Base-by-base conservation (phyloP, 2,797 vertebrate species). In the Tragelaphus eurycerus region DNA sequence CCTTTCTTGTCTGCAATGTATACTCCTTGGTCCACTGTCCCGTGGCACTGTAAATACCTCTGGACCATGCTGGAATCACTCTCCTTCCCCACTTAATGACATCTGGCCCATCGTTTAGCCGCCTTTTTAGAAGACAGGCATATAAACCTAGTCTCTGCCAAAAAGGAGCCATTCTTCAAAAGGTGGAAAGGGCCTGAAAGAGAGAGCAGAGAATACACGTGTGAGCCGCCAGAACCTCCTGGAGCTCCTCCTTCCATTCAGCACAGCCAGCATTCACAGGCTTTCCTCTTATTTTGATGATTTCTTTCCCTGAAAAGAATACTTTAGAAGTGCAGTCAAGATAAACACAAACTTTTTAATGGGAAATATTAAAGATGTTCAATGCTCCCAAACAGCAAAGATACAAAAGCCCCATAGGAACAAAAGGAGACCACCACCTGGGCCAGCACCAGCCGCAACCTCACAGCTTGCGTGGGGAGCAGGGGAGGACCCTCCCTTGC, bases 11-110 rank as follows among this genome's bases (percentile, higher is more conserved):
- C 97, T 99, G 99, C 3, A 98, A 52, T 5, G 98, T 98, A 92
- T 99, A 99, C 81, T 97, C 99, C 92, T 98, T 99, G 23, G 99
- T 99, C 99, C 99, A 99, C 64, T 99, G 98, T 2, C 99, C 99
- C 0, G 99, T 99, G 98, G 99, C 99, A 71, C 99, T 99, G 98
- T 99, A 99, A 97, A 99, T 98, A 62, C 98, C 98, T 95, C 99
- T 99, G 95, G 86, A 64, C 82, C 82, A 93, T 86, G 78, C 92
- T 90, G 92, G 97, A 90, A 98, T 95, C 48, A 93, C 86, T 74
- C 86, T 96, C 27, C 74, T 97, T 59, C 96, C 94, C 98, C 98
- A 98, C 6, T 64, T 97, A 46, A 91, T 79, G 74, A 96, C 78
- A 17, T 64, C 34, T n/a, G 95, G n/a, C 25, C 97, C 96, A 55